Base-by-base conservation (phyloP, 1,140 invertebrate genomes). In the Eubasilissa regina region DNA sequence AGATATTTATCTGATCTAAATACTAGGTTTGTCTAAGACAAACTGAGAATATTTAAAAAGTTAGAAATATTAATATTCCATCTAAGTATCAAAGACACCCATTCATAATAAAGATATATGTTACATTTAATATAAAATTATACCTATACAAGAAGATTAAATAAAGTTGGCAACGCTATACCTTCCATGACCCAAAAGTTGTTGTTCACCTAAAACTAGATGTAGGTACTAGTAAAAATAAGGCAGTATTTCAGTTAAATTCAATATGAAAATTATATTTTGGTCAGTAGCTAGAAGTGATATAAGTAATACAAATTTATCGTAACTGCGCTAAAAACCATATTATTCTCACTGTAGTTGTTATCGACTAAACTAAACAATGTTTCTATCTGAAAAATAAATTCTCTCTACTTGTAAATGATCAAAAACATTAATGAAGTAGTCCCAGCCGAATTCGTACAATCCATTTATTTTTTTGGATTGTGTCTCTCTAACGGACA, bases 181-280 rank as follows among this genome's bases (percentile, higher is more conserved):
- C 80, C 81, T 82, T 82, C 75, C 55, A 70, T 68, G 78, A 82
- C 75, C 78, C 81, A 74, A 80, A 80, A 78, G 78, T 79, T 80
- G 81, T 73, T 78, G 81, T 75, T 82, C 81, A 78, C 81, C 81
- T 82, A 82, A 75, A 82, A 78, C 78, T 82, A 82, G 74, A 80
- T 78, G 48, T 21, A 73, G 43, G 25, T 76, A 77, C 81, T 82
- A 82, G 58, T 82, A 72, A 82, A 82, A 82, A 78, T 78, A 73
- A 74, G 76, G 76, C 76, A 78, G 55, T 48, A 62, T 25, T 78
- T 73, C 62, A 56, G 62, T 64, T 19, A 78, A 62, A 74, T 73
- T 78, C 15, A 44, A 58, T 56, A 35, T 60, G 15, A 45, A 60
- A 66, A 66, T 53, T 44, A 66, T 68, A 66, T 77, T 35, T 77